Evolutionary conservation across 2,113 vertebrate species (phyloP).

Genomic region (Anas platyrhynchos): DNA sequence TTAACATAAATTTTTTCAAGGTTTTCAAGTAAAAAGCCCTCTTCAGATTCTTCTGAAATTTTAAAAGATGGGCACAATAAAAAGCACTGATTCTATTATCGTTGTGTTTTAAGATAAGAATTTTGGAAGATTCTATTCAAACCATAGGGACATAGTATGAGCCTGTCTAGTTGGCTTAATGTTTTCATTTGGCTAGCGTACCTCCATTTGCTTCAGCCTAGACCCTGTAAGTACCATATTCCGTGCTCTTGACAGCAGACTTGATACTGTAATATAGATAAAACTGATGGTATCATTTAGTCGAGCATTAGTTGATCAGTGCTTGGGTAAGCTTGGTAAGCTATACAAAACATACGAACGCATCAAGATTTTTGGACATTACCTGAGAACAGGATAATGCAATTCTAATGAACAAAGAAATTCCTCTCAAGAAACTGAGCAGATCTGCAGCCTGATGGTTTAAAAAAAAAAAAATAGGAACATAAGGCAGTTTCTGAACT

Average conservation of each 20-base stretch:
- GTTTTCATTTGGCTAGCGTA: background rate
- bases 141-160: background rate
- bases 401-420: background rate
- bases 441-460: background rate
- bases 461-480: background rate
- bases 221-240: background rate
- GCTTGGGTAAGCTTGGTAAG: background rate
- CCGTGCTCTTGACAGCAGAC: background rate
- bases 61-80: background rate
- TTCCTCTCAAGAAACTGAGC: background rate
- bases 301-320: background rate
- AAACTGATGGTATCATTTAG: background rate
- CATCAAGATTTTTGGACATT: background rate
- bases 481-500: background rate
- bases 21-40: background rate
- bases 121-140: background rate
- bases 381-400: background rate
- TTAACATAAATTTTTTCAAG: background rate
- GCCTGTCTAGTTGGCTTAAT: background rate
- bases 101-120: background rate
- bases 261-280: background rate
- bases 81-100: background rate
- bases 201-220: background rate
- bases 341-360: background rate
- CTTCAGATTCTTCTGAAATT: background rate